A percentile compares a stretch with the other conserved stretches of the same genome.
These are phyloP conservation scores for Danionella dracula DNA, from an alignment of 2,797 vertebrate species.

Conservation along the genomic window DNA sequence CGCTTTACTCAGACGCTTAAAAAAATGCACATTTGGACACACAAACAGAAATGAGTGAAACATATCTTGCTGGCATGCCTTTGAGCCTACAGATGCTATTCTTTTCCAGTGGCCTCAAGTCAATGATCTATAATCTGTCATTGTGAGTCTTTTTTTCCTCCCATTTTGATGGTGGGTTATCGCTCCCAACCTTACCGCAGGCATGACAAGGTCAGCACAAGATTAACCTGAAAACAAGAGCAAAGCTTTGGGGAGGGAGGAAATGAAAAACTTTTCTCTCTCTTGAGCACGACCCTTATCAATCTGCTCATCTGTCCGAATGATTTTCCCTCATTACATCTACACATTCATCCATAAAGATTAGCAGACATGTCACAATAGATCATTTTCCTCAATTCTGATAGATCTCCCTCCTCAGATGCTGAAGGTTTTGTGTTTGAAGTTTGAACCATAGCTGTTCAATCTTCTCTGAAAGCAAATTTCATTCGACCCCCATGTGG, in stretches of 20 bases:
- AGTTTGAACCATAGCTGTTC: no score
- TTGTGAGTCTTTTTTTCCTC: conserved; percentile 1
- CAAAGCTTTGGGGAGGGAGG: conserved; percentile 7
- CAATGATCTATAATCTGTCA: conserved; percentile 16
- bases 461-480: no score
- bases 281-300: background rate
- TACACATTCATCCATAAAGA: background rate
- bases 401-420: no score
- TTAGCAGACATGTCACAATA: no score
- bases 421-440: no score
- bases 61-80: conserved; percentile 8
- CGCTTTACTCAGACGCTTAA: no score
- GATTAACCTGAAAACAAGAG: conserved; percentile 16
- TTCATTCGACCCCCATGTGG: no score
- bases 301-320: background rate
- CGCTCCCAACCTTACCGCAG: background rate
- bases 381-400: no score
- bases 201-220: conserved; percentile 8
- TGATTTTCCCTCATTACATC: background rate
- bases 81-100: background rate
- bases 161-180: conserved; percentile 6
- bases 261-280: background rate
- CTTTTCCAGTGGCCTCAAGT: background rate
- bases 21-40: no score
- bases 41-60: no score